These are phyloP conservation scores for Quadroppia sp. DNA, from an alignment of 2,888 invertebrate species.

Conservation along the genomic window DNA sequence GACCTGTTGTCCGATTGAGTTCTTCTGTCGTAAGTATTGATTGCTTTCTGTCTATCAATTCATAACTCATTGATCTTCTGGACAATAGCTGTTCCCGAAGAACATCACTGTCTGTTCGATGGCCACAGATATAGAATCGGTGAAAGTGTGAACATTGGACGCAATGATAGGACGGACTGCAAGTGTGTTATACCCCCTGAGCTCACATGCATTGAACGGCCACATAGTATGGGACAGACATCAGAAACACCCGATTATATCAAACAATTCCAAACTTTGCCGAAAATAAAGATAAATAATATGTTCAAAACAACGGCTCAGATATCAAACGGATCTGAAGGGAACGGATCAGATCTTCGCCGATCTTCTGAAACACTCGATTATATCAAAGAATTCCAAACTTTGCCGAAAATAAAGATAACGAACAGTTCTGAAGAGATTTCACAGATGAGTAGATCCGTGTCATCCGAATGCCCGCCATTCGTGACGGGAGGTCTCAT, in stretches of 20 bases:
- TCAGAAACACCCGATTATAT: not conserved
- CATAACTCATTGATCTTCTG: not conserved
- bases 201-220: constrained; percentile 12
- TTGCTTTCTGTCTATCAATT: not conserved
- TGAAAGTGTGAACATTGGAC: not conserved
- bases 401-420: not conserved
- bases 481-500: not conserved
- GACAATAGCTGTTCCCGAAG: not conserved
- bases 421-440: not conserved
- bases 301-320: too few relatives aligned
- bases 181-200: not conserved
- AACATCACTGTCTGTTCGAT: not conserved
- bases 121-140: not conserved
- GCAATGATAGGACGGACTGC: not conserved
- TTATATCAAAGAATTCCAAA: constrained; percentile 2
- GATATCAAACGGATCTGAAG: too few relatives aligned
- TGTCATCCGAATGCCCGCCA: not conserved
- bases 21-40: constrained; percentile 45
- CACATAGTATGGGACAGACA: not conserved
- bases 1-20: constrained; percentile 46
- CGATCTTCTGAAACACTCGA: not conserved
- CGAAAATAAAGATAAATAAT: too few relatives aligned
- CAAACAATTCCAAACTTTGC: too few relatives aligned
- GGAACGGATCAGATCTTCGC: too few relatives aligned
- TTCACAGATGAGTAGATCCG: not conserved